These are phyloP conservation scores for Mythimna pallens DNA, from an alignment of 2,888 invertebrate genomes.

Conservation along the genomic window DNA sequence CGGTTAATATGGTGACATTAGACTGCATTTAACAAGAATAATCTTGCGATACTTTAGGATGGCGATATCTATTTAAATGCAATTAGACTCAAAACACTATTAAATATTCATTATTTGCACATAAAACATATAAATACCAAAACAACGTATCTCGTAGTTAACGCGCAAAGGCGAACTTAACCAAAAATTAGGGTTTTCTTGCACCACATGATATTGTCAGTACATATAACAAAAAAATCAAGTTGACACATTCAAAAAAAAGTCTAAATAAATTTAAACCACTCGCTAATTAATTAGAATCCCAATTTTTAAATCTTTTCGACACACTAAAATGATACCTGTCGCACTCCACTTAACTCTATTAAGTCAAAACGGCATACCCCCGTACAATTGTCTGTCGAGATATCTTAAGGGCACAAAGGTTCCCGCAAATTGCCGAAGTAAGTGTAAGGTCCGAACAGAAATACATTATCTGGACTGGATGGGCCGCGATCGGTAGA, in stretches of 20 bases:
- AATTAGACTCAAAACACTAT: neutral
- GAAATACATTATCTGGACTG: slow-evolving; percentile 89
- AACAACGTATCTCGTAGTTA: too few relatives aligned
- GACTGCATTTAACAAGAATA: too few relatives aligned
- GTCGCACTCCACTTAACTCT: slow-evolving; percentile 65
- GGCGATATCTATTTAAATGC: neutral
- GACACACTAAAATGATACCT: slow-evolving; percentile 54
- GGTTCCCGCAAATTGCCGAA: slow-evolving; percentile 90
- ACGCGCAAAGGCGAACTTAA: too few relatives aligned
- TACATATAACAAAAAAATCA: too few relatives aligned
- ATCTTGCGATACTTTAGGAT: neutral
- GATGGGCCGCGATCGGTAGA: slow-evolving; percentile 84
- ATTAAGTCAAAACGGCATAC: slow-evolving; percentile 71
- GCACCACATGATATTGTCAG: too few relatives aligned
- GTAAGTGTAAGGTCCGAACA: slow-evolving; percentile 90
- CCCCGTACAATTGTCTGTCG: slow-evolving; percentile 87
- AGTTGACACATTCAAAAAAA: neutral
- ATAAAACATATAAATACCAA: too few relatives aligned
- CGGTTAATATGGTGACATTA: too few relatives aligned
- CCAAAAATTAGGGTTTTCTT: too few relatives aligned
- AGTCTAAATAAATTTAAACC: neutral
- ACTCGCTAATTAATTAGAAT: neutral
- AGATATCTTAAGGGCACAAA: slow-evolving; percentile 90
- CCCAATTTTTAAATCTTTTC: neutral
- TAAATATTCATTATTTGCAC: too few relatives aligned